phyloP scores from a whole-genome alignment of 2,888 invertebrate genomes.

The Agrotis ipsilon region DNA sequence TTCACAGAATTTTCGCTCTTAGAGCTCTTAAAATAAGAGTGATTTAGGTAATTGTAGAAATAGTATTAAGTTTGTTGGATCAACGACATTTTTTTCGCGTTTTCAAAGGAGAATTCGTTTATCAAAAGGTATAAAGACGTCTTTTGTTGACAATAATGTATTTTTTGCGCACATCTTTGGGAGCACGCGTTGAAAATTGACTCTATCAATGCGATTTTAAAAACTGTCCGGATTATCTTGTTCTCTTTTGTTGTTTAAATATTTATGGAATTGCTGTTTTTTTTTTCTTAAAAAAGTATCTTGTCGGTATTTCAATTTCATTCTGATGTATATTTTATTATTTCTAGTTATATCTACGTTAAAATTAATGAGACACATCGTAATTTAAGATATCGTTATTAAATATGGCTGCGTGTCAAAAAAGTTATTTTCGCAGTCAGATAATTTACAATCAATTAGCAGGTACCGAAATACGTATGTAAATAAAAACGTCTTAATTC shows the following conservation, averaged over 20 bases:
- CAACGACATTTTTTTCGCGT: constrained; percentile 79
- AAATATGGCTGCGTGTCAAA: not conserved
- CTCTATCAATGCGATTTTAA: constrained; percentile 65
- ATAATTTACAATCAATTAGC: constrained; percentile 16
- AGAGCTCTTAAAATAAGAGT: constrained; percentile 25
- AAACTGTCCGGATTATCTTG: constrained; percentile 68
- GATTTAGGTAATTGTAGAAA: not conserved
- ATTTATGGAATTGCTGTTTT: constrained; percentile 58
- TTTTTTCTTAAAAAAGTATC: constrained; percentile 22
- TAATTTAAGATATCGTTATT: no score
- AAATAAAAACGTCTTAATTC: constrained; percentile 19
- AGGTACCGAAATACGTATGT: not conserved
- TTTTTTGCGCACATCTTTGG: constrained; percentile 78
- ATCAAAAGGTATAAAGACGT: constrained; percentile 82
- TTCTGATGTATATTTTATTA: not conserved
- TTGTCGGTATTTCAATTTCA: constrained; percentile 52
- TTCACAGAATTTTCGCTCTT: constrained; percentile 20
- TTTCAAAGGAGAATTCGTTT: constrained; percentile 70
- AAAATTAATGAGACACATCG: not conserved
- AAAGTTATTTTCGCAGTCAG: not conserved
- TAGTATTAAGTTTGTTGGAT: constrained; percentile 74
- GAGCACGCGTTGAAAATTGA: constrained; percentile 86
- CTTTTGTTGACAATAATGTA: constrained; percentile 71
- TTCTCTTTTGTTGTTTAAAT: constrained; percentile 68
- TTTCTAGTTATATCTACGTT: no score